A percentile compares a stretch with the other conserved stretches of the same genome.
These are phyloP conservation scores for Chrysocyon brachyurus DNA, from an alignment of 2,797 vertebrate genomes.

Conservation along the genomic window DNA sequence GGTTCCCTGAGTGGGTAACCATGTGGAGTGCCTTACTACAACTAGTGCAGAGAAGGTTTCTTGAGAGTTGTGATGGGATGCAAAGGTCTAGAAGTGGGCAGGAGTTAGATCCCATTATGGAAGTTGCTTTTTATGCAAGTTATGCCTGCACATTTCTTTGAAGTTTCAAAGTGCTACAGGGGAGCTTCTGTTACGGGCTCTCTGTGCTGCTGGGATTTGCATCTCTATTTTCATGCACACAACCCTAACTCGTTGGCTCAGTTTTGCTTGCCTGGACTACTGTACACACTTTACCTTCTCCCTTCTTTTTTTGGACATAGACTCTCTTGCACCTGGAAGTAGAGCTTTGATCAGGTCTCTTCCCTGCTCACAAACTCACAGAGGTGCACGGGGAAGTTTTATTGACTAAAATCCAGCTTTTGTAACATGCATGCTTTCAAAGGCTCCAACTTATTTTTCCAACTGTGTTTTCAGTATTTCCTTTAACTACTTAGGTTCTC, in stretches of 20 bases:
- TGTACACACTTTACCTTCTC: background rate
- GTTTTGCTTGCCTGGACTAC: background rate
- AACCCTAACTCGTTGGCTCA: background rate
- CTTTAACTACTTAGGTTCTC: background rate
- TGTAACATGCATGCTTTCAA: slow-evolving; percentile 17
- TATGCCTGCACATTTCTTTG: background rate
- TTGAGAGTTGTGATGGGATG: background rate
- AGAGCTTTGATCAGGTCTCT: background rate
- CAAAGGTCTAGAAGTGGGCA: background rate
- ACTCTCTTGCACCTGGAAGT: background rate
- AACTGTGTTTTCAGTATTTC: background rate
- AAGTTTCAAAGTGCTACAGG: background rate
- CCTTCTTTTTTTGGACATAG: background rate
- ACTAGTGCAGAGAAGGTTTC: background rate
- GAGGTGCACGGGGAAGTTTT: background rate
- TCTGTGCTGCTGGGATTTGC: background rate
- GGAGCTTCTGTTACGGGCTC: background rate
- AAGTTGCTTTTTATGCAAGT: background rate
- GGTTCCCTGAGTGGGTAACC: background rate
- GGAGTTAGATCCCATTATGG: background rate
- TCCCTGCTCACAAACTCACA: background rate
- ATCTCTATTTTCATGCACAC: background rate
- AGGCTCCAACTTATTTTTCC: background rate
- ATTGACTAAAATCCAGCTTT: background rate
- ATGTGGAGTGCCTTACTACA: background rate